phyloP scores from a whole-genome alignment of 2,888 invertebrate genomes.

The Lumbricus terrestris region DNA sequence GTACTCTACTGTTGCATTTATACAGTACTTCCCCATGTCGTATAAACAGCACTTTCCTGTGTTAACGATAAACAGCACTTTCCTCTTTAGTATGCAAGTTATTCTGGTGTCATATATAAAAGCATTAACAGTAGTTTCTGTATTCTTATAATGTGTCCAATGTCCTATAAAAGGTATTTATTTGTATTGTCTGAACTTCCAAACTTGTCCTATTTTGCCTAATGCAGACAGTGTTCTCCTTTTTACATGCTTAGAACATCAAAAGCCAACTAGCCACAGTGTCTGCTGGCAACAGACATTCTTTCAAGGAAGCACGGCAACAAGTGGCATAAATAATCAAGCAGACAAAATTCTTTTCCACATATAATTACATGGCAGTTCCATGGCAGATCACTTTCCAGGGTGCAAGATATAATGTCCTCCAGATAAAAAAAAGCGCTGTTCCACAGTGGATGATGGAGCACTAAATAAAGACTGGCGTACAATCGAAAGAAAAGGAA shows the following conservation, averaged over 20 bases:
- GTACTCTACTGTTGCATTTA: too few relatives aligned
- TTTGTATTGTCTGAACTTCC: too few relatives aligned
- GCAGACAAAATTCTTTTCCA: not conserved
- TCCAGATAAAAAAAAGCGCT: not conserved
- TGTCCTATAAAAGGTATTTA: too few relatives aligned
- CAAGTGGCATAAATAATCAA: not conserved
- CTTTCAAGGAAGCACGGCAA: not conserved
- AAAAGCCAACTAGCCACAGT: not conserved
- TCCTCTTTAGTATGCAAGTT: too few relatives aligned
- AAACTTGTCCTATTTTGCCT: too few relatives aligned
- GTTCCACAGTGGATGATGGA: not conserved
- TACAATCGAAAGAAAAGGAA: not conserved
- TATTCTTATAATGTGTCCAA: too few relatives aligned
- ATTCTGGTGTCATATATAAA: too few relatives aligned
- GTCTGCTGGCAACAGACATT: not conserved
- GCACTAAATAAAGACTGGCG: not conserved
- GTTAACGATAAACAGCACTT: not conserved
- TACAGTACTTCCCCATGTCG: too few relatives aligned
- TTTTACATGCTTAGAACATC: not conserved
- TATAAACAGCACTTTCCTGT: not conserved
- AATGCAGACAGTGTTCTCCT: not conserved
- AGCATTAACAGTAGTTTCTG: too few relatives aligned
- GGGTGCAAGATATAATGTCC: not conserved
- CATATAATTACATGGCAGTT: not conserved
- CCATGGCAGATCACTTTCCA: not conserved